Conservation (phyloP, 2,113 vertebrate species). For the Pitta sordida region DNA sequence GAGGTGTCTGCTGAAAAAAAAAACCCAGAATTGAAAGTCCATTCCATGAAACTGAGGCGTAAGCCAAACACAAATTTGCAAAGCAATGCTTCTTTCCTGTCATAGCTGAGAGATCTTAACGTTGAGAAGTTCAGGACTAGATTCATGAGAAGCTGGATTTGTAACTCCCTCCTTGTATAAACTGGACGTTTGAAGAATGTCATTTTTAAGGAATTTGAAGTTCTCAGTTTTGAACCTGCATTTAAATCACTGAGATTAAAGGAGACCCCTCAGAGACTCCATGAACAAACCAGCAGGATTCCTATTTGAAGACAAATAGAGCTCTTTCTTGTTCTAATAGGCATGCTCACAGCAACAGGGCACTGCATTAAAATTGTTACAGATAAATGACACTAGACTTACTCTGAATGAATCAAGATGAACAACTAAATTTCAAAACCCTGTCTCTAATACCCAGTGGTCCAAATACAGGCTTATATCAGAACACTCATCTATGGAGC, state of each 20-base stretch:
- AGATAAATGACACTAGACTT: background rate
- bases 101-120: background rate
- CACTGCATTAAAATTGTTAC: slow-evolving; percentile 17
- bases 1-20: too few relatives aligned
- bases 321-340: slow-evolving; percentile 42
- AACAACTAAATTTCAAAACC: background rate
- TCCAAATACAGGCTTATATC: background rate
- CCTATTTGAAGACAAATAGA: slow-evolving; percentile 37
- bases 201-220: slow-evolving; percentile 7
- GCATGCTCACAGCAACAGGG: slow-evolving; percentile 19
- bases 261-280: background rate
- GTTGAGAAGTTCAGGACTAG: background rate
- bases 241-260: slow-evolving; percentile 42
- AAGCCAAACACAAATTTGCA: background rate
- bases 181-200: background rate
- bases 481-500: background rate
- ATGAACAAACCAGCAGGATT: slow-evolving; percentile 40
- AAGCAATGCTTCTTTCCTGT: background rate
- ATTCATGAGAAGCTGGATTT: background rate
- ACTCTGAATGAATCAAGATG: background rate
- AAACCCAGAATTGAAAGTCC: background rate
- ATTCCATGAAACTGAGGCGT: background rate
- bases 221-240: background rate
- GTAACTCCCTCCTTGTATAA: background rate
- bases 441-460: background rate